Evolutionary conservation across 37 sponge, comb jelly and placozoan species (phyloP).

Genomic region (Cladorhizidae sp.): DNA sequence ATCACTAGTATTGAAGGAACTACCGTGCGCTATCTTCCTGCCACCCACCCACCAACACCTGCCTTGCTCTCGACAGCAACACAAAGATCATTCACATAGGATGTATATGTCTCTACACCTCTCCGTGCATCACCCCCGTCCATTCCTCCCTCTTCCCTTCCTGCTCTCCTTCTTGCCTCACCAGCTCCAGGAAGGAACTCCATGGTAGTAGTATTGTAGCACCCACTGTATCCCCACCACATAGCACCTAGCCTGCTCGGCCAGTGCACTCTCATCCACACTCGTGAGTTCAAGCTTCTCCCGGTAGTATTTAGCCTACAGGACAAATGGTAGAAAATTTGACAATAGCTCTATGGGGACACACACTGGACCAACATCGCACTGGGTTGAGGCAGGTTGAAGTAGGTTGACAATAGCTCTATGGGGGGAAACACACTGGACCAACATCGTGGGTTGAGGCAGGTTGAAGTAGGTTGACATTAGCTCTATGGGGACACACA

Average conservation of each 20-base stretch:
- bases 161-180: slow-evolving; percentile 9
- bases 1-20: too few species aligned
- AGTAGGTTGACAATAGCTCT: too few species aligned
- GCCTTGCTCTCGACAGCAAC: not conserved
- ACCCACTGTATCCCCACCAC: slow-evolving; percentile 94
- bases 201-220: slow-evolving; percentile 91
- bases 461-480: too few species aligned
- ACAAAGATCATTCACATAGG: not conserved
- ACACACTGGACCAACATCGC: too few species aligned
- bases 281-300: slow-evolving; percentile 64
- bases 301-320: slow-evolving; percentile 55
- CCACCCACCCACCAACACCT: too few species aligned
- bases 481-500: too few species aligned
- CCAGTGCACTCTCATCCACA: slow-evolving; percentile 29
- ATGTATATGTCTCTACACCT: not conserved
- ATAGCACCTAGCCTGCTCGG: slow-evolving; percentile 68
- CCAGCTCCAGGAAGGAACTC: slow-evolving; percentile 98
- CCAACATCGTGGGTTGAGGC: too few species aligned
- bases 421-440: too few species aligned
- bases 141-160: not conserved
- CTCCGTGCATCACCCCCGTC: not conserved
- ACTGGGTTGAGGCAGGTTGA: too few species aligned
- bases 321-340: too few species aligned
- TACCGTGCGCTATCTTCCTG: too few species aligned
- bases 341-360: too few species aligned